Evolutionary conservation across 2,888 invertebrate species (phyloP).

Genomic region (Blastobasis adustella): DNA sequence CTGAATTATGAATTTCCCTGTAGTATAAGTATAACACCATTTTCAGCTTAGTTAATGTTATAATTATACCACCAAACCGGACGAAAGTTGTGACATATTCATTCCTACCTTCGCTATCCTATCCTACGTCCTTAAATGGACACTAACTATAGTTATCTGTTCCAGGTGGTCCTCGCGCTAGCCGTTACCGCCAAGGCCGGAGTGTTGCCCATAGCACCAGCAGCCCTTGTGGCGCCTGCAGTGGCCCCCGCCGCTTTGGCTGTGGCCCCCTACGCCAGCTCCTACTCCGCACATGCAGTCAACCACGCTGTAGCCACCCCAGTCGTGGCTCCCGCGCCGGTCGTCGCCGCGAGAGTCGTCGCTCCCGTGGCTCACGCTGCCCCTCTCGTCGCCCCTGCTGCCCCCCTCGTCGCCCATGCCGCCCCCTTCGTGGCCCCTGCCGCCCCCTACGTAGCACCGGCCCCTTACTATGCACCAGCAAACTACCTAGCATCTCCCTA

Average conservation of each 20-base stretch:
- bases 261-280: slow-evolving; percentile 83
- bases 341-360: slow-evolving; percentile 21
- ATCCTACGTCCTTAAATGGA: too few species aligned
- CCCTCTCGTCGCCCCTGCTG: slow-evolving; percentile 9
- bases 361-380: slow-evolving; percentile 9
- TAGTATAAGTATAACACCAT: too few species aligned
- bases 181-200: slow-evolving; percentile 52
- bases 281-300: slow-evolving; percentile 83
- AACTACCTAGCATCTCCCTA: slow-evolving; percentile 53
- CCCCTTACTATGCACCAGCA: background rate
- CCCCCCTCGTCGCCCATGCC: slow-evolving; percentile 21
- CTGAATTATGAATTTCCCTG: too few species aligned
- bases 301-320: slow-evolving; percentile 85
- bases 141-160: slow-evolving; percentile 1
- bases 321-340: slow-evolving; percentile 55
- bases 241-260: slow-evolving; percentile 78
- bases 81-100: too few species aligned
- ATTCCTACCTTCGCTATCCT: too few species aligned
- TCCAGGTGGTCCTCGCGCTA: slow-evolving; percentile 55
- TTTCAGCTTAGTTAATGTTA: too few species aligned
- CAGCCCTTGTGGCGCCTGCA: slow-evolving; percentile 72
- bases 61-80: too few species aligned
- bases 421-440: slow-evolving; percentile 22
- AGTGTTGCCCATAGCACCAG: slow-evolving; percentile 45
- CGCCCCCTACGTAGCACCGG: background rate